These are phyloP conservation scores for Trilocha varians DNA, from an alignment of 2,888 invertebrate species.

Conservation along the genomic window DNA sequence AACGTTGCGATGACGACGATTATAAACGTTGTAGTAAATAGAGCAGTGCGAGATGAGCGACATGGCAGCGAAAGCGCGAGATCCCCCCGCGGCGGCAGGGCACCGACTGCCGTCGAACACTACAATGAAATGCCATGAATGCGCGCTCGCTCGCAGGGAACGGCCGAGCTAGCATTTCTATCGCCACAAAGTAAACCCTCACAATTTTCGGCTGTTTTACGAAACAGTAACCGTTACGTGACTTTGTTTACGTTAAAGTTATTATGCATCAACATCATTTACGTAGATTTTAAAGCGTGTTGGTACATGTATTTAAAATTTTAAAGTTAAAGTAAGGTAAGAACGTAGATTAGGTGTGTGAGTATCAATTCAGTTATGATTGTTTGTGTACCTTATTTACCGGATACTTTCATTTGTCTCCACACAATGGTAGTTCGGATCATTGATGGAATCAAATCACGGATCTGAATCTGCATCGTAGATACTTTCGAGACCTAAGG, in stretches of 20 bases:
- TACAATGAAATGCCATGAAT: conserved; percentile 61
- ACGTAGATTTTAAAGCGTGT: too few species aligned
- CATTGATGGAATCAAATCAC: too few species aligned
- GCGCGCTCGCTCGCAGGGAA: conserved; percentile 38
- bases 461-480: too few species aligned
- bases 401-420: too few species aligned
- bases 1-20: conserved; percentile 44
- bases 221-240: conserved; percentile 65
- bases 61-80: conserved; percentile 35
- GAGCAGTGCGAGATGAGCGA: conserved; percentile 29
- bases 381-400: too few species aligned
- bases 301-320: too few species aligned
- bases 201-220: conserved; percentile 53
- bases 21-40: conserved; percentile 43
- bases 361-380: too few species aligned
- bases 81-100: conserved; percentile 59
- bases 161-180: conserved; percentile 48
- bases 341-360: too few species aligned
- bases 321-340: too few species aligned
- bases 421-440: too few species aligned
- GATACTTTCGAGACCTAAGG: too few species aligned
- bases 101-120: conserved; percentile 59
- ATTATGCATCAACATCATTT: not conserved
- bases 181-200: conserved; percentile 64
- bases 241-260: conserved; percentile 42